Conservation (phyloP, 2,797 vertebrate genomes). For the Australoheros facetus region DNA sequence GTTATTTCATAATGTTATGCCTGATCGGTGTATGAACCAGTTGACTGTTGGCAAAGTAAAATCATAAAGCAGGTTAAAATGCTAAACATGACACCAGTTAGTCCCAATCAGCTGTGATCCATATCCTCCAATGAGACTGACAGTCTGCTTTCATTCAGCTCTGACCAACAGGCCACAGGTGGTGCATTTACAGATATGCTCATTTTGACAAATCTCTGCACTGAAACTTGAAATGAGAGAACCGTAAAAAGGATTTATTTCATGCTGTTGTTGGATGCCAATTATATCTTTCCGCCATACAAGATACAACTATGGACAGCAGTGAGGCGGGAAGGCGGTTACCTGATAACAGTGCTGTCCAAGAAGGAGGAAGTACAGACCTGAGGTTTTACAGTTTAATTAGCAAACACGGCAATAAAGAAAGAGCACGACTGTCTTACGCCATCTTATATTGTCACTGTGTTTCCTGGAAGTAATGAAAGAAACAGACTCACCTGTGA, state of each 20-base stretch:
- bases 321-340: slow-evolving; percentile 7
- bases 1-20: too few species aligned
- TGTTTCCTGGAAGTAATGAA: slow-evolving; percentile 1
- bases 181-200: background rate
- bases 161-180: background rate
- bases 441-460: slow-evolving; percentile 2
- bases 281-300: slow-evolving; percentile 11
- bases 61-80: background rate
- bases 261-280: background rate
- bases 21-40: background rate
- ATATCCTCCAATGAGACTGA: rapidly evolving
- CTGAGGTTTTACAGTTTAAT: slow-evolving; percentile 40
- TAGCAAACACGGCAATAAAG: slow-evolving; percentile 23
- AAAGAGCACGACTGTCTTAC: background rate
- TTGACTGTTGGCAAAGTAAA: background rate
- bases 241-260: background rate
- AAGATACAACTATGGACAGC: slow-evolving; percentile 5
- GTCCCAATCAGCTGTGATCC: background rate
- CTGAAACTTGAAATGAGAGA: background rate
- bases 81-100: background rate
- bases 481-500: slow-evolving; percentile 86
- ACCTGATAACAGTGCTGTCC: background rate
- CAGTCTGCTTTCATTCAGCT: background rate
- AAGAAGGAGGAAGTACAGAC: background rate
- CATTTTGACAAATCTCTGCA: background rate